A percentile compares a stretch with the other conserved stretches of the same genome.
Evolutionary conservation across 2,797 vertebrate species (phyloP).

Genomic region (Notolepis coatsorum): DNA sequence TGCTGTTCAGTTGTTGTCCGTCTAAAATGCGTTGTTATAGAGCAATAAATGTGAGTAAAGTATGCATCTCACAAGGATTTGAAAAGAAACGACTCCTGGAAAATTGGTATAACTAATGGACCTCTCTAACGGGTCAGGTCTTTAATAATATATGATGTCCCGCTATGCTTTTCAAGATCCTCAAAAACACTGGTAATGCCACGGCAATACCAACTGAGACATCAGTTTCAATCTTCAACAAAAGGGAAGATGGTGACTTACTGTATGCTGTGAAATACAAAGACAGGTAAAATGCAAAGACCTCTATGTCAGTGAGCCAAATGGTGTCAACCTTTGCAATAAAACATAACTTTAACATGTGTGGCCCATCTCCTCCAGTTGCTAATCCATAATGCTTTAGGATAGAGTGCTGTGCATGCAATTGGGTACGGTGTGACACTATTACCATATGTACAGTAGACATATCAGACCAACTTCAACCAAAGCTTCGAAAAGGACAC

Average conservation of each 20-base stretch:
- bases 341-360: constrained; percentile 50
- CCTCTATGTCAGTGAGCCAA: neutral
- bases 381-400: constrained; percentile 19
- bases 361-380: constrained; percentile 32
- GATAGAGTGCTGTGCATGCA: constrained; percentile 57
- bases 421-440: constrained; percentile 36
- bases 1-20: constrained; percentile 10
- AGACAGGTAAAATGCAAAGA: neutral
- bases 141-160: neutral
- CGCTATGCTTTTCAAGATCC: constrained; percentile 26
- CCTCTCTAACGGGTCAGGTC: constrained; percentile 24
- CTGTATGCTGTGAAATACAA: constrained; percentile 19
- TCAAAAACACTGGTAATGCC: constrained; percentile 18
- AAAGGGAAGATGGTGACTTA: neutral
- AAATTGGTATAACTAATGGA: constrained; percentile 9
- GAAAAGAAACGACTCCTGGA: constrained; percentile 18
- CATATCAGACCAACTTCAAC: constrained; percentile 56
- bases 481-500: constrained; percentile 57
- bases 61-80: constrained; percentile 28
- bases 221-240: constrained; percentile 17
- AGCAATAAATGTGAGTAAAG: constrained; percentile 72
- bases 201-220: constrained; percentile 32
- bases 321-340: constrained; percentile 63
- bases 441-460: constrained; percentile 32
- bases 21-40: constrained; percentile 52